Base-by-base conservation (phyloP, 2,113 vertebrate genomes). In the Hydrolagus affinis region DNA sequence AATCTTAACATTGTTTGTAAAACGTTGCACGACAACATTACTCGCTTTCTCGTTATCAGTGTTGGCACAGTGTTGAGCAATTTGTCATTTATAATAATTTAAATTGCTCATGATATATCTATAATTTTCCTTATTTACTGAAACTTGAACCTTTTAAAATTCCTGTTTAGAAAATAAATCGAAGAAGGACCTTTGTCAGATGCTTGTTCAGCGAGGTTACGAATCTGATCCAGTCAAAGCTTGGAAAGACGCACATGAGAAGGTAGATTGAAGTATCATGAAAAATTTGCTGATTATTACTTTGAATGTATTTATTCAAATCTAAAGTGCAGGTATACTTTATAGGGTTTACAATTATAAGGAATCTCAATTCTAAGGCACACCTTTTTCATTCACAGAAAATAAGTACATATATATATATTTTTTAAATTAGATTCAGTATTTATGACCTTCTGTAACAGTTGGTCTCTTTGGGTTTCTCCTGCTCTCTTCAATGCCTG, bases 171-270 rank as follows among this genome's bases (percentile, higher is more conserved):
- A 99, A 89, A 99, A 99, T 92, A 98, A 97, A 92, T 94, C 95
- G 78, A 99, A 97, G 90, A 95, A 93, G 85, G 98, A 99, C 86
- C 93, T 99, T 89, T 96, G 98, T 92, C 95, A 96, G 88, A 95
- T 98, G 96, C 91, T 99, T 90, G 92, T 98, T 77, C 96, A 98
- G 94, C 96, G 95, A 90, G 97, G 98, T 87, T 99, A 91, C 86
- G 97, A 99, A 90, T 99, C 97, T 11, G 97, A 99, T 90, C 98
- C 98, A n/a, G 95, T 99, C 85, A 95, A 92, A 88, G 95, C 96
- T 77, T 99, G 98, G 97, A 91, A 93, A 88, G 97, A 95, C 90
- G 94, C 97, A 86, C 98, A 99, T 92, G 97, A 98, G 90, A 99
- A 98, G 96, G 98, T 99, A 94, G 92, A 88, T 88, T 88, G 87